phyloP scores from a whole-genome alignment of 2,888 invertebrate species.

The Sinodicranocentrus sp. region DNA sequence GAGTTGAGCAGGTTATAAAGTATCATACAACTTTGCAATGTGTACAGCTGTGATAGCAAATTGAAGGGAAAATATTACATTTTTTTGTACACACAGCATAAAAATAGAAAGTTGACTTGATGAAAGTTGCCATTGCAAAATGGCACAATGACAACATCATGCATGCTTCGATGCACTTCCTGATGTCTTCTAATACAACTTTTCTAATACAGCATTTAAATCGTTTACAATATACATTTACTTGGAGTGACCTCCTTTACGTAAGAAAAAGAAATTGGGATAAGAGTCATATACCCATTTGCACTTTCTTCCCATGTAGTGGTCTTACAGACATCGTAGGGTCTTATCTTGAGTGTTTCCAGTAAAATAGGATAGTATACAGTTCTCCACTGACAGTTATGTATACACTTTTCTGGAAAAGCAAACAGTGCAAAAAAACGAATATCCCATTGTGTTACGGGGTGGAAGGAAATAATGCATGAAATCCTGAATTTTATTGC shows the following conservation, averaged over 20 bases:
- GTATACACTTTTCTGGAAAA: too few species aligned
- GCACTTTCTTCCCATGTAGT: background rate
- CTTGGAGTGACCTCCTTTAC: too few species aligned
- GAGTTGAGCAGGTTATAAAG: too few species aligned
- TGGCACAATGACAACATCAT: background rate
- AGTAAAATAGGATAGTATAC: too few species aligned
- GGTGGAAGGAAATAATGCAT: slow-evolving; percentile 19
- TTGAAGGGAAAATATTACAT: background rate
- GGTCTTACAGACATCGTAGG: background rate
- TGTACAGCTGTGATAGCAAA: background rate
- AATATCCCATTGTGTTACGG: slow-evolving; percentile 1
- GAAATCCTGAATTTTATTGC: slow-evolving; percentile 44
- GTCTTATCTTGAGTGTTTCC: background rate
- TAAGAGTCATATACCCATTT: background rate
- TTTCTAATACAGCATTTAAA: too few species aligned
- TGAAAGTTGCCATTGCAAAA: background rate
- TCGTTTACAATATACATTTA: too few species aligned
- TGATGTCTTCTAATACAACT: background rate
- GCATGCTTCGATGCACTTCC: slow-evolving; percentile 2
- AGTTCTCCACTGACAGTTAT: too few species aligned
- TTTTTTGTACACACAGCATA: background rate
- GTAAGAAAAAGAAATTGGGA: background rate
- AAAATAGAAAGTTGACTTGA: background rate
- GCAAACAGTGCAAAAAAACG: too few species aligned
- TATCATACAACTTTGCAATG: background rate